phyloP scores from a whole-genome alignment of 2,113 vertebrate species.

The Tauraco erythrolophus region DNA sequence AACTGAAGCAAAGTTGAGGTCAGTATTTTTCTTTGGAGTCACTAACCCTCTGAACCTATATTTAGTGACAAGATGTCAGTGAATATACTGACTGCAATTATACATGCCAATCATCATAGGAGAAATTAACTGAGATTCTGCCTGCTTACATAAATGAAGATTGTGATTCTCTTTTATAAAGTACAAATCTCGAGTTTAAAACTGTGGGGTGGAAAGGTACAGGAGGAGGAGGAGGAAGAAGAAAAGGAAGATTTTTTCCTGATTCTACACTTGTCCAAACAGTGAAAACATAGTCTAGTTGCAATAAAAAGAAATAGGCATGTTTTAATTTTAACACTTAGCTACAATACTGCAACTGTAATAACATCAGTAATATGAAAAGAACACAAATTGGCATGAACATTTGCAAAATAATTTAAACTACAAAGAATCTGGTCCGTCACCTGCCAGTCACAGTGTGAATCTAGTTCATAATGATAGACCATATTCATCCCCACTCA shows the following conservation, averaged over 20 bases:
- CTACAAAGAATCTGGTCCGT: neutral
- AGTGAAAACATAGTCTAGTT: neutral
- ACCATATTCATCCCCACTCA: neutral
- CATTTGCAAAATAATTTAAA: neutral
- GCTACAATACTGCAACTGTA: neutral
- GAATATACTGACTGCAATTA: neutral
- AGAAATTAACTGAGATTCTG: neutral
- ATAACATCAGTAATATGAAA: neutral
- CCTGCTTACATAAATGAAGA: neutral
- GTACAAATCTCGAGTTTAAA: neutral
- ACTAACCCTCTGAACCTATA: neutral
- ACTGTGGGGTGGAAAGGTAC: neutral
- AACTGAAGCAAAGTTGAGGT: neutral
- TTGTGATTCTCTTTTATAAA: neutral
- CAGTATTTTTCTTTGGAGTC: neutral
- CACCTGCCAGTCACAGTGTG: constrained; percentile 7
- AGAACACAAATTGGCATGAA: neutral
- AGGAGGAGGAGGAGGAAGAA: neutral
- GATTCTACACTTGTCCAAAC: neutral
- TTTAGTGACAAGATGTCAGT: neutral
- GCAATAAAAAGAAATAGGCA: neutral
- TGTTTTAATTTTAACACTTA: neutral
- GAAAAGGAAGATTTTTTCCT: neutral
- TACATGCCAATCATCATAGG: no score
- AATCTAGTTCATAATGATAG: neutral